These are phyloP conservation scores for Deilephila porcellus DNA, from an alignment of 2,888 invertebrate genomes.

Conservation along the genomic window DNA sequence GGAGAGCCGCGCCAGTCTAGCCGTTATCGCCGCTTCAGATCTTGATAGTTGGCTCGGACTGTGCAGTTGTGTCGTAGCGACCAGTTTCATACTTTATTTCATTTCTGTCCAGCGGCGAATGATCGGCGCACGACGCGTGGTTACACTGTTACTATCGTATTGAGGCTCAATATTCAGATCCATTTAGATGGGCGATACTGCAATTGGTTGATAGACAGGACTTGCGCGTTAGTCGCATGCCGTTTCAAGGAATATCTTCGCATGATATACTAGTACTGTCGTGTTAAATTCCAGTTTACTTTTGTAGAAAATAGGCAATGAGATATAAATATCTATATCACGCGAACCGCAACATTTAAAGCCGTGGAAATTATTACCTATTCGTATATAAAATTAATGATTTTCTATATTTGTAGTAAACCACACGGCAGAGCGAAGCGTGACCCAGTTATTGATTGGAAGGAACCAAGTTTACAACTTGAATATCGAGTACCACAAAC, in stretches of 20 bases:
- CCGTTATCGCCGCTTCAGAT: slow-evolving; percentile 75
- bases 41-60: slow-evolving; percentile 77
- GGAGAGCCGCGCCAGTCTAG: slow-evolving; percentile 78
- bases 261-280: not conserved
- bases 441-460: too few species aligned
- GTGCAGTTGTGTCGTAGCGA: slow-evolving; percentile 59
- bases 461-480: too few species aligned
- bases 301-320: not conserved
- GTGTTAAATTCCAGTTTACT: not conserved
- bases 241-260: slow-evolving; percentile 9
- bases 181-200: slow-evolving; percentile 78
- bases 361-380: too few species aligned
- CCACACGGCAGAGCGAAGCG: too few species aligned
- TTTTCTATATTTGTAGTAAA: too few species aligned
- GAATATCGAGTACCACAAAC: too few species aligned
- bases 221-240: slow-evolving; percentile 47
- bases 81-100: slow-evolving; percentile 76
- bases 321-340: too few species aligned
- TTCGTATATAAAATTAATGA: too few species aligned
- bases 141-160: slow-evolving; percentile 66
- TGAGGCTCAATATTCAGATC: slow-evolving; percentile 74
- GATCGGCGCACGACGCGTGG: slow-evolving; percentile 70
- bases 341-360: too few species aligned
- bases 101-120: slow-evolving; percentile 68
- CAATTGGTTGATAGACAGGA: slow-evolving; percentile 72